These are phyloP conservation scores for Neofelis nebulosa DNA, from an alignment of 2,113 vertebrate genomes.

Conservation along the genomic window DNA sequence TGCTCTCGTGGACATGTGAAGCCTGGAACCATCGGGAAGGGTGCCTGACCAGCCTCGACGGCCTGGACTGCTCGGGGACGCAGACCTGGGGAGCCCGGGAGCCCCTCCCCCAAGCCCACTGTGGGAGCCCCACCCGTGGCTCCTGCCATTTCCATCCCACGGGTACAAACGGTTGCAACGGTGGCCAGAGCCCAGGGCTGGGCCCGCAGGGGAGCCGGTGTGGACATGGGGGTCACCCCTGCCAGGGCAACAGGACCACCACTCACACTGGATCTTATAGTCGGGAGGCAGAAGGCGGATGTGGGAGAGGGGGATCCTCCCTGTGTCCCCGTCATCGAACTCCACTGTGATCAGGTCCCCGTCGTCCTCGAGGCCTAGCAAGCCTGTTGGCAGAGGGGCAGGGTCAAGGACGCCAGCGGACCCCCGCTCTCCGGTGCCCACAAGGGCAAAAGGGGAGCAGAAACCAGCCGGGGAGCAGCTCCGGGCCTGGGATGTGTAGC, in stretches of 20 bases:
- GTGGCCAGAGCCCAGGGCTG: background rate
- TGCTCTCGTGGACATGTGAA: rapidly evolving
- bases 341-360: constrained; percentile 97
- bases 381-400: constrained; percentile 82
- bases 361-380: constrained; percentile 92
- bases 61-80: background rate
- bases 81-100: background rate
- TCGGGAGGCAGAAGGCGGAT: constrained; percentile 96
- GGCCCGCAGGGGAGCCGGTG: background rate
- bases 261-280: constrained; percentile 99
- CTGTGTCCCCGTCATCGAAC: constrained; percentile 98
- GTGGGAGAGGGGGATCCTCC: constrained; percentile 96
- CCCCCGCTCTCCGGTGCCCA: background rate
- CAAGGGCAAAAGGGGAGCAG: rapidly evolving
- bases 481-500: rapidly evolving
- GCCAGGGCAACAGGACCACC: rapidly evolving
- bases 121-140: background rate
- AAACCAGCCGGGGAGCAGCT: background rate
- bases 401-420: background rate
- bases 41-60: background rate
- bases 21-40: rapidly evolving
- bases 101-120: no score
- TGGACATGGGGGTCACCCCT: background rate
- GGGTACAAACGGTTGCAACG: background rate
- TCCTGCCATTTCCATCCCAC: background rate